These are phyloP conservation scores for Melitaea cinxia DNA, from an alignment of 1,140 invertebrate species.

Conservation along the genomic window DNA sequence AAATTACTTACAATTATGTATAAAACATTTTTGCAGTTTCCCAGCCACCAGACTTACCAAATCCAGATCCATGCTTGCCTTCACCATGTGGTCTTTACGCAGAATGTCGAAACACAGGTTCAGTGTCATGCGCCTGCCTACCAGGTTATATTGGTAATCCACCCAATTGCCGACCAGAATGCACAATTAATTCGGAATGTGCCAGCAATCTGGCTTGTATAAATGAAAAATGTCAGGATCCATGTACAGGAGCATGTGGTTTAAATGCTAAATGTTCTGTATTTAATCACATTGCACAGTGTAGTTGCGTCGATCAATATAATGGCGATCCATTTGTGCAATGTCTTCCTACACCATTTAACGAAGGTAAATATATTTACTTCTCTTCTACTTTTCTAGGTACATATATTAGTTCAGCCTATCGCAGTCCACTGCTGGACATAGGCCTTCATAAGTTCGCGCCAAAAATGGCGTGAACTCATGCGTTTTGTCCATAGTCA, in stretches of 20 bases:
- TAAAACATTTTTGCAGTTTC: slow-evolving; percentile 82
- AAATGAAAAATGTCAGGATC: slow-evolving; percentile 87
- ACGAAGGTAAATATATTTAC: slow-evolving; percentile 63
- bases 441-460: no score
- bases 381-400: no score
- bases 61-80: slow-evolving; percentile 86
- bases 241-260: slow-evolving; percentile 87
- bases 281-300: slow-evolving; percentile 89
- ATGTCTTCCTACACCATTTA: slow-evolving; percentile 60
- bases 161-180: slow-evolving; percentile 89
- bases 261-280: slow-evolving; percentile 85
- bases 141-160: slow-evolving; percentile 85
- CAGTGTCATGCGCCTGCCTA: slow-evolving; percentile 86
- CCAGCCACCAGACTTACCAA: slow-evolving; percentile 67
- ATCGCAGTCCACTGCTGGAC: no score
- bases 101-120: slow-evolving; percentile 85
- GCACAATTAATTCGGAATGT: slow-evolving; percentile 89
- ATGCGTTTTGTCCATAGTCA: no score
- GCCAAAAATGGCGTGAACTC: no score
- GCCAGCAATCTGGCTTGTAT: slow-evolving; percentile 86
- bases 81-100: slow-evolving; percentile 88
- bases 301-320: slow-evolving; percentile 83
- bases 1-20: no score
- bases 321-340: slow-evolving; percentile 73
- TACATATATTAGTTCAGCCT: no score